These are phyloP conservation scores for Heliconius cydno DNA, from an alignment of 2,888 invertebrate species.

Conservation along the genomic window DNA sequence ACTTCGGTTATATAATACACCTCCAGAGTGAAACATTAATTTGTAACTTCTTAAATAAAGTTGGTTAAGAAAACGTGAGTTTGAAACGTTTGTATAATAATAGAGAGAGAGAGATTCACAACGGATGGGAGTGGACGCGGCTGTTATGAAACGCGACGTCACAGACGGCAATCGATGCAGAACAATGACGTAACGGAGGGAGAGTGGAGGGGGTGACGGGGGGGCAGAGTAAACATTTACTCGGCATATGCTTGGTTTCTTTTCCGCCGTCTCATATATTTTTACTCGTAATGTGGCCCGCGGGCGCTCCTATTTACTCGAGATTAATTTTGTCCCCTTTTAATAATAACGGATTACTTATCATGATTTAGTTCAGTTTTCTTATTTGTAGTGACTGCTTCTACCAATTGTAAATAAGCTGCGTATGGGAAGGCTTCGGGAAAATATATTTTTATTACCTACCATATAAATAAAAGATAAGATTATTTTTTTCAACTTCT, in stretches of 20 bases:
- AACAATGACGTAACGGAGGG: conserved; percentile 79
- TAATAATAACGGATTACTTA: conserved; percentile 41
- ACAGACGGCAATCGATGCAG: conserved; percentile 76
- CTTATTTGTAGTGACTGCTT: background rate
- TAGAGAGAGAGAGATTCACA: conserved; percentile 36
- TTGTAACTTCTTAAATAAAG: conserved; percentile 35
- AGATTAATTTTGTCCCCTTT: conserved; percentile 73
- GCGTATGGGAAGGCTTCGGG: background rate
- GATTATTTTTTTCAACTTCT: background rate
- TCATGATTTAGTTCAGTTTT: conserved; percentile 20
- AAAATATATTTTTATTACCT: background rate
- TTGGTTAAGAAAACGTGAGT: conserved; percentile 43
- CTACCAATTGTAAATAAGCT: too few relatives aligned
- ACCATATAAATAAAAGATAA: background rate
- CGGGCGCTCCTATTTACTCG: conserved; percentile 70
- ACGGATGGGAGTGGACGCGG: conserved; percentile 52
- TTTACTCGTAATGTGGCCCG: conserved; percentile 79
- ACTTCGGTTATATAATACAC: conserved; percentile 23
- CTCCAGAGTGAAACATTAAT: conserved; percentile 28
- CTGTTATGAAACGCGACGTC: conserved; percentile 71
- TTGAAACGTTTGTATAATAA: conserved; percentile 45
- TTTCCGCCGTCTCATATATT: conserved; percentile 82
- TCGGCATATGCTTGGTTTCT: conserved; percentile 82
- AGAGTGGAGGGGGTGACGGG: conserved; percentile 2
- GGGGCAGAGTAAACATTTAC: conserved; percentile 78